Evolutionary conservation across 2,888 invertebrate species (phyloP), one percentile per base, ranked within the genome.

Genomic region (Nesidiocoris tenuis): DNA sequence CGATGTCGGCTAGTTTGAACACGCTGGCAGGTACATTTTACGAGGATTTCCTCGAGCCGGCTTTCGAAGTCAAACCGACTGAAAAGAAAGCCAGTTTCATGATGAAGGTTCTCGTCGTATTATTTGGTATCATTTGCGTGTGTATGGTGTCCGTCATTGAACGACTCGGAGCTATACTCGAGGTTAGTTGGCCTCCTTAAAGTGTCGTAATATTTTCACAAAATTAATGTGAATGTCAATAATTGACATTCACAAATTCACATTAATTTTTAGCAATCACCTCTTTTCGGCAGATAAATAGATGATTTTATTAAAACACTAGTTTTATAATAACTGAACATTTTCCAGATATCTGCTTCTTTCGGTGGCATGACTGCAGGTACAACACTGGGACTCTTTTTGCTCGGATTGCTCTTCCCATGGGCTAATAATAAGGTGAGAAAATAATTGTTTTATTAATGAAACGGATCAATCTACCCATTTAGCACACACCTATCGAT

Each of bases 11-110:
- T 0, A 83, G 86, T 59, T 84, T 90, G 22, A 90, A 90, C 80
- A 88, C 89, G 0, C 83, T 89, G 79, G 85, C 89, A n/a, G 90
- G 88, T 12, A 88, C 88, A 0, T 82, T 89, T 24, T 90, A 89
- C 80, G 88, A 89, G 81, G 90, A 90, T 81, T 89, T 89, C 80
- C 85, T 90, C 24, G 85, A 86, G 74, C 86, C 86, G 0, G 87
- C 81, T 79, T 84, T 89, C 81, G 86, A 87, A 1, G 84, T 84
- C 65, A 84, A 83, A 66, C 85, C 86, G 0, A 87, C 87, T 80
- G 82, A 84, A 54, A 83, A 85, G 0, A 68, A 64, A 64, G 87
- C 88, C 23, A 87, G 88, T 74, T 85, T 84, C 78, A 86, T 88
- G 61, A 86, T 90, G 86, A 89, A 88, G 84, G 84, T 87, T 77